Conservation (phyloP, 2,888 invertebrate species). For the Nasonia oneida region DNA sequence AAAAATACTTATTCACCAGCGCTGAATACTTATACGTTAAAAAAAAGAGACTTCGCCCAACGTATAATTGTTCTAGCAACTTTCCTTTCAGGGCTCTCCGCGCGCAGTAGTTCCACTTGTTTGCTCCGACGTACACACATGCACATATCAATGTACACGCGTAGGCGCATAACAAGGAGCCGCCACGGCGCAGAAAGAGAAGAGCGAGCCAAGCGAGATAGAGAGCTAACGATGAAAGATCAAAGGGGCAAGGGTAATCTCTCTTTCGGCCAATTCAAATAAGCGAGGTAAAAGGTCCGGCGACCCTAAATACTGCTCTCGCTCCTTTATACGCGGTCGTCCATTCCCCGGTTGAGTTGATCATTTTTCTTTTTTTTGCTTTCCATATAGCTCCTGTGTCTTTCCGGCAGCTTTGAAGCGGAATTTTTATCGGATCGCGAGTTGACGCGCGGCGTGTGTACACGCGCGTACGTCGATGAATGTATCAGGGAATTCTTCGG, state of each 20-base stretch:
- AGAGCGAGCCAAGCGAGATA: slow-evolving; percentile 50
- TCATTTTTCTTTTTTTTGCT: slow-evolving; percentile 60
- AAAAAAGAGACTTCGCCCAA: not conserved
- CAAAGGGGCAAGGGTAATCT: slow-evolving; percentile 76
- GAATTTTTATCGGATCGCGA: slow-evolving; percentile 34
- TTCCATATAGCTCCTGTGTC: slow-evolving; percentile 6
- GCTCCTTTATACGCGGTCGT: slow-evolving; percentile 49
- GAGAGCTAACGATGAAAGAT: slow-evolving; percentile 69
- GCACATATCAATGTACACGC: slow-evolving; percentile 25
- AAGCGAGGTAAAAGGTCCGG: slow-evolving; percentile 71
- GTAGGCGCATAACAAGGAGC: slow-evolving; percentile 2
- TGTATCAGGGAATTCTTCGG: slow-evolving; percentile 38
- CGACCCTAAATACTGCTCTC: slow-evolving; percentile 74
- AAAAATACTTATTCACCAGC: slow-evolving; percentile 3
- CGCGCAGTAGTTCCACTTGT: not conserved
- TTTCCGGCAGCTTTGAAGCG: not conserved
- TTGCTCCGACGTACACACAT: not conserved
- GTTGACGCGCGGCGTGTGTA: not conserved
- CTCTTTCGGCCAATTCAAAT: slow-evolving; percentile 77
- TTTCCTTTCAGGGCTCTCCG: not conserved
- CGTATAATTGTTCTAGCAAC: not conserved
- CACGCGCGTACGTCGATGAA: slow-evolving; percentile 54
- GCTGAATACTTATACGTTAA: not conserved
- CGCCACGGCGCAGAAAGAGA: slow-evolving; percentile 61
- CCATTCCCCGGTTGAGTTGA: slow-evolving; percentile 56